Conservation (phyloP, 2,113 vertebrate genomes). For the Austrofundulus limnaeus region DNA sequence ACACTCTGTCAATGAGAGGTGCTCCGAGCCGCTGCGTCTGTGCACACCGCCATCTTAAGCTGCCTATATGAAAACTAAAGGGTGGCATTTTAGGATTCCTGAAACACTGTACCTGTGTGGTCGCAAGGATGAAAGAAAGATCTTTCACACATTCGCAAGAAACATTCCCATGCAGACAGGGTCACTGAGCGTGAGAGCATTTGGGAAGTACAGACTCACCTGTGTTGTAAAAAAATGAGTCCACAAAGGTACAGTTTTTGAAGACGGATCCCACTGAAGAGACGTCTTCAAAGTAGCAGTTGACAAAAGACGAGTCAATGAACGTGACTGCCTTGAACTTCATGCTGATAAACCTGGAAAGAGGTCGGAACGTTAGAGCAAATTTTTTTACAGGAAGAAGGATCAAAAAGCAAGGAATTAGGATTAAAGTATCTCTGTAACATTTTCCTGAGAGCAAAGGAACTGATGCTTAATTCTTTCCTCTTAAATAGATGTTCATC, state of each 20-base stretch:
- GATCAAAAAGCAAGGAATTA: background rate
- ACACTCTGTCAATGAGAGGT: too few relatives aligned
- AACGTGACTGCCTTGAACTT: slow-evolving; percentile 95
- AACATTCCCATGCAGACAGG: too few relatives aligned
- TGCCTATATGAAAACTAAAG: too few relatives aligned
- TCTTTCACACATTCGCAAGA: too few relatives aligned
- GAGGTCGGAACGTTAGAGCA: background rate
- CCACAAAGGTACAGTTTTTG: slow-evolving; percentile 89
- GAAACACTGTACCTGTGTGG: too few relatives aligned
- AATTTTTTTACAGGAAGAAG: too few relatives aligned
- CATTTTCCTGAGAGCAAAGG: background rate
- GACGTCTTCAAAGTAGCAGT: slow-evolving; percentile 92
- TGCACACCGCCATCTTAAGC: too few relatives aligned
- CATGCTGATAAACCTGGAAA: slow-evolving; percentile 87
- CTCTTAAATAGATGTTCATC: background rate
- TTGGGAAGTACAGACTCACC: slow-evolving; percentile 71
- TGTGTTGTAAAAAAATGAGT: slow-evolving; percentile 89
- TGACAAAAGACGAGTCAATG: slow-evolving; percentile 90
- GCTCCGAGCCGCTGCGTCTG: too few relatives aligned
- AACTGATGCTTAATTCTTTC: background rate
- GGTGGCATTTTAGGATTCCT: too few relatives aligned
- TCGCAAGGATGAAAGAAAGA: too few relatives aligned
- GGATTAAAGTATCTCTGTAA: background rate
- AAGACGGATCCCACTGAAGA: slow-evolving; percentile 91
- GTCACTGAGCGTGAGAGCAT: background rate